Evolutionary conservation across 2,888 invertebrate genomes (phyloP).

Genomic region (Drosophila quasianomalipes): DNA sequence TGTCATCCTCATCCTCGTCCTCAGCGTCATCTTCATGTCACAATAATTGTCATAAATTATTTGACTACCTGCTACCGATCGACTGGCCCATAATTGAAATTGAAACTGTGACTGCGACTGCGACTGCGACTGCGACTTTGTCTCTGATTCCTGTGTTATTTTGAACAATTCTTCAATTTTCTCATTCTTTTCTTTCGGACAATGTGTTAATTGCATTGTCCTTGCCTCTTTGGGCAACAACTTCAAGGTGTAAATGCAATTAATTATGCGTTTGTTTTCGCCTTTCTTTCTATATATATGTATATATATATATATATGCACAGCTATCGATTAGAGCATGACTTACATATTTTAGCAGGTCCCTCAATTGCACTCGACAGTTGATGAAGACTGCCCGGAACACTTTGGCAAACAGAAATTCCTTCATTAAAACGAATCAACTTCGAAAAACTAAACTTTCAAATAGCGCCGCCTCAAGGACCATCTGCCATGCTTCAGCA

Average conservation of each 20-base stretch:
- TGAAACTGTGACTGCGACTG: conserved; percentile 14
- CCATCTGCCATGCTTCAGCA: conserved; percentile 25
- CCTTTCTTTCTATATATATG: not conserved
- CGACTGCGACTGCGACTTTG: not conserved
- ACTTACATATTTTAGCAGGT: conserved; percentile 17
- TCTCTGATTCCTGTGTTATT: not conserved
- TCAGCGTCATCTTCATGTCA: conserved; percentile 56
- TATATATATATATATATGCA: not conserved
- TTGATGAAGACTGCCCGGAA: conserved; percentile 43
- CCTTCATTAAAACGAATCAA: conserved; percentile 73
- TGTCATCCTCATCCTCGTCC: conserved; percentile 9
- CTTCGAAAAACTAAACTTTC: conserved; percentile 63
- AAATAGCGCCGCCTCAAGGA: conserved; percentile 52
- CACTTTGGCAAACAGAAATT: conserved; percentile 61
- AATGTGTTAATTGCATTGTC: conserved; percentile 52
- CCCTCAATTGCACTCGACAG: not conserved
- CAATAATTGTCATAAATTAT: conserved; percentile 75
- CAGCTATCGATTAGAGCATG: conserved; percentile 29
- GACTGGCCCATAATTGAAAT: conserved; percentile 8
- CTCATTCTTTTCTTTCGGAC: not conserved
- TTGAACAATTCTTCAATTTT: conserved; percentile 7
- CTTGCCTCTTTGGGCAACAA: conserved; percentile 26
- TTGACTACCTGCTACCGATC: conserved; percentile 70
- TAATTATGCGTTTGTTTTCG: conserved; percentile 33
- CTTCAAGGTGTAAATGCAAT: conserved; percentile 64